Evolutionary conservation across 2,113 vertebrate genomes (phyloP).

Genomic region (Rousettus leschenaultii): DNA sequence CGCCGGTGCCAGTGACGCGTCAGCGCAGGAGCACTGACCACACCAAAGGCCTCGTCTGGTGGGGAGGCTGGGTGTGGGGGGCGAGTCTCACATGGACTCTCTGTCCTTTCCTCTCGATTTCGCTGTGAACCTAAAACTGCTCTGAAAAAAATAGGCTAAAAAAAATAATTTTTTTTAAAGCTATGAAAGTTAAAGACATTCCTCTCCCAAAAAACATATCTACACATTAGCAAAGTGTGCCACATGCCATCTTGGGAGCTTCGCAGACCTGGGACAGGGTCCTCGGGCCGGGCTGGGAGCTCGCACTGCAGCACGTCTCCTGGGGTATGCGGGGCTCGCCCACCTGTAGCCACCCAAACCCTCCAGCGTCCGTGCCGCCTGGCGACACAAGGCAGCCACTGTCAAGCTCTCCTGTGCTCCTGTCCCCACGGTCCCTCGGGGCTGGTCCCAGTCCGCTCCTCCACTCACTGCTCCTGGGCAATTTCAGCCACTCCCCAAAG

Average conservation of each 20-base stretch:
- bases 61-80: background rate
- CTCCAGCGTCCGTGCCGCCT: background rate
- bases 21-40: background rate
- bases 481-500: background rate
- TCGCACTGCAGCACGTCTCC: background rate
- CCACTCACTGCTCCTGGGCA: background rate
- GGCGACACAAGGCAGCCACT: background rate
- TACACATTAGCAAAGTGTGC: too few relatives aligned
- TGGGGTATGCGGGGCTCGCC: background rate
- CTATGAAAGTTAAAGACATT: background rate
- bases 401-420: background rate
- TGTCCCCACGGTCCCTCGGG: fast-evolving
- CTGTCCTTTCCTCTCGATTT: background rate
- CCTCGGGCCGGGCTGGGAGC: background rate
- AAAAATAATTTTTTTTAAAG: background rate
- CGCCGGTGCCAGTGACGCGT: background rate
- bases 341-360: background rate
- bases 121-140: background rate
- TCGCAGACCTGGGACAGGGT: background rate
- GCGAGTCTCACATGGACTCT: fast-evolving
- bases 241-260: background rate
- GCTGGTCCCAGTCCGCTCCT: background rate
- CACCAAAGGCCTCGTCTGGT: too few relatives aligned
- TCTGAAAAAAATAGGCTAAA: background rate
- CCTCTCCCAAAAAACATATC: too few relatives aligned